Evolutionary conservation across 2,888 invertebrate species (phyloP).

Genomic region (Prenolepis imparis): DNA sequence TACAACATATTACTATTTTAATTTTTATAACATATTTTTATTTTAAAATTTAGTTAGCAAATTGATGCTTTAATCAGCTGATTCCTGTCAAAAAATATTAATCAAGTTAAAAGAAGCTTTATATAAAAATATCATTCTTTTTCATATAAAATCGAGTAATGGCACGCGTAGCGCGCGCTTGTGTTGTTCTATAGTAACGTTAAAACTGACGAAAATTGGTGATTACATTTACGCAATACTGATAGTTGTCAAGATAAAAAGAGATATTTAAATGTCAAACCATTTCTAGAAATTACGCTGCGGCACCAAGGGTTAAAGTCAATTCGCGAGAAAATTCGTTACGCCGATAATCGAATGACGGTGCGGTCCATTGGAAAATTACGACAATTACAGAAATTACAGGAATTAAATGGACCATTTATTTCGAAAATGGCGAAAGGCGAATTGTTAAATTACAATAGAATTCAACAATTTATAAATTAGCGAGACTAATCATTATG

Average conservation of each 20-base stretch:
- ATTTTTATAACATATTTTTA: too few species aligned
- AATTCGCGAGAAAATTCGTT: conserved; percentile 45
- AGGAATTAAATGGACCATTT: conserved; percentile 42
- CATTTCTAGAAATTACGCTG: conserved; percentile 18
- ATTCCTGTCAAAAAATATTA: too few species aligned
- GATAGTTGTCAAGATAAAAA: conserved; percentile 20
- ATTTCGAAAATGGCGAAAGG: conserved; percentile 43
- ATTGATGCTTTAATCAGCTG: too few species aligned
- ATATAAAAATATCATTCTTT: too few species aligned
- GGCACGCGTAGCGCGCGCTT: too few species aligned
- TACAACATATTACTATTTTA: too few species aligned
- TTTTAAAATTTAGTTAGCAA: too few species aligned
- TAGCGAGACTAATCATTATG: conserved; percentile 1
- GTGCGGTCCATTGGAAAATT: conserved; percentile 39
- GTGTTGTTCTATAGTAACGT: background rate
- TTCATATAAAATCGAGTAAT: too few species aligned
- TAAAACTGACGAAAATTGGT: background rate
- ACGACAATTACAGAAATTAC: conserved; percentile 51
- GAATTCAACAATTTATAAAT: conserved; percentile 46
- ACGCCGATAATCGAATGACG: conserved; percentile 43
- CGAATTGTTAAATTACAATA: conserved; percentile 36
- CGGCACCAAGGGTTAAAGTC: conserved; percentile 37
- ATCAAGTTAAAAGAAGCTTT: too few species aligned
- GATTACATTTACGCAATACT: conserved; percentile 20
- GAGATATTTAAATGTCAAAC: conserved; percentile 12